Conservation (phyloP, 2,888 invertebrate genomes). For the Microdon myrmicae region DNA sequence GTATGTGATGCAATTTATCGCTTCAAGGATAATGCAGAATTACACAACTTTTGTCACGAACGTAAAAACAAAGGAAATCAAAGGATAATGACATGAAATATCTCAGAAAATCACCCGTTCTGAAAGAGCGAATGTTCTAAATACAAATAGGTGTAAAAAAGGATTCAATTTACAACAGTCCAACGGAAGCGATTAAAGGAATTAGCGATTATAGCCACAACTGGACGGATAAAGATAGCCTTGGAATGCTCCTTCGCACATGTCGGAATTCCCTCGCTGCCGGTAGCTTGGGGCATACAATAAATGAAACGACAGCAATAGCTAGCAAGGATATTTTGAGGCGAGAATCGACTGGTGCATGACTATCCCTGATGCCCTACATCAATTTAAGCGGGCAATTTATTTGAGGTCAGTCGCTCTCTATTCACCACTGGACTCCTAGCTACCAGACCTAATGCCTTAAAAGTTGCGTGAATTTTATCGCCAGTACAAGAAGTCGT, state of each 20-base stretch:
- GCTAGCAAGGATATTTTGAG: slow-evolving; percentile 15
- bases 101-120: not conserved
- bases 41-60: slow-evolving; percentile 39
- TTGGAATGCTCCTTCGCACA: slow-evolving; percentile 9
- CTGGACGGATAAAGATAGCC: slow-evolving; percentile 24
- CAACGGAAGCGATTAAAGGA: slow-evolving; percentile 39
- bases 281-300: slow-evolving; percentile 2
- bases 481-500: slow-evolving; percentile 4
- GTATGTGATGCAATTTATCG: slow-evolving; percentile 44
- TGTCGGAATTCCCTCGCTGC: slow-evolving; percentile 15
- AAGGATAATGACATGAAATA: slow-evolving; percentile 34
- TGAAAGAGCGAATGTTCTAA: not conserved
- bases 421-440: not conserved
- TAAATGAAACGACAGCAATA: slow-evolving; percentile 22
- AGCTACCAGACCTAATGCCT: too few species aligned
- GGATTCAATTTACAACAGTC: slow-evolving; percentile 29
- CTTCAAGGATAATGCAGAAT: slow-evolving; percentile 45
- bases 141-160: slow-evolving; percentile 7
- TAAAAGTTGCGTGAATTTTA: slow-evolving; percentile 29
- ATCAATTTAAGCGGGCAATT: slow-evolving; percentile 33
- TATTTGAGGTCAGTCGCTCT: slow-evolving; percentile 9
- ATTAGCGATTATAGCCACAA: slow-evolving; percentile 24
- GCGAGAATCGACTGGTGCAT: not conserved
- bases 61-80: slow-evolving; percentile 41
- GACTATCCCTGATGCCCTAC: slow-evolving; percentile 12